phyloP scores from a whole-genome alignment of 2,888 invertebrate genomes.

The Abrostola triplasia region DNA sequence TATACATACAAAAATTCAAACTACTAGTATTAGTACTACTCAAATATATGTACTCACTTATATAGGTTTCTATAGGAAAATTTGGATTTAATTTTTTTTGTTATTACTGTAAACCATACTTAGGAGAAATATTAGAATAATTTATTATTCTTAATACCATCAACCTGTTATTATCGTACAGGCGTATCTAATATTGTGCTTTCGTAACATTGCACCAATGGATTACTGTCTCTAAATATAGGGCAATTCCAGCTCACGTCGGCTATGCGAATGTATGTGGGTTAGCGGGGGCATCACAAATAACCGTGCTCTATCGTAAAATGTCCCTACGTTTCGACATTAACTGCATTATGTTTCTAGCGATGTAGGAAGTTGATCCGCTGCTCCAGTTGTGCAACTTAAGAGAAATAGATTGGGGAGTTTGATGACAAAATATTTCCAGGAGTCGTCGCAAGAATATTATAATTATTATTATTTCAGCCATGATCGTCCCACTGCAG shows the following conservation, averaged over 20 bases:
- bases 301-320: constrained; percentile 70
- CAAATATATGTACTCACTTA: too few relatives aligned
- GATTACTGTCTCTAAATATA: constrained; percentile 79
- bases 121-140: too few relatives aligned
- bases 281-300: constrained; percentile 76
- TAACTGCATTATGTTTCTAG: constrained; percentile 58
- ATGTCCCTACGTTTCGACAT: constrained; percentile 72
- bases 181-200: constrained; percentile 51
- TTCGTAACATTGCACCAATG: constrained; percentile 73
- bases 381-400: constrained; percentile 41
- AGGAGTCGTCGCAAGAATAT: not conserved
- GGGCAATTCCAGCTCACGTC: constrained; percentile 71
- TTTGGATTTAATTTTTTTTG: too few relatives aligned
- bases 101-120: too few relatives aligned
- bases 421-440: constrained; percentile 20
- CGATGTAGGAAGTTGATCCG: constrained; percentile 44
- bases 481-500: too few relatives aligned
- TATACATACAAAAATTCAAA: too few relatives aligned
- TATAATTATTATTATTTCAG: too few relatives aligned
- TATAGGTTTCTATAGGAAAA: too few relatives aligned
- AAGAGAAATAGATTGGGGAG: constrained; percentile 16
- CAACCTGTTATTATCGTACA: constrained; percentile 35
- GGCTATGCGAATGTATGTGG: constrained; percentile 80
- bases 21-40: too few relatives aligned
- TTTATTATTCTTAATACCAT: too few relatives aligned